Evolutionary conservation across 2,888 invertebrate species (phyloP).

Genomic region (Stenotaenia linearis): DNA sequence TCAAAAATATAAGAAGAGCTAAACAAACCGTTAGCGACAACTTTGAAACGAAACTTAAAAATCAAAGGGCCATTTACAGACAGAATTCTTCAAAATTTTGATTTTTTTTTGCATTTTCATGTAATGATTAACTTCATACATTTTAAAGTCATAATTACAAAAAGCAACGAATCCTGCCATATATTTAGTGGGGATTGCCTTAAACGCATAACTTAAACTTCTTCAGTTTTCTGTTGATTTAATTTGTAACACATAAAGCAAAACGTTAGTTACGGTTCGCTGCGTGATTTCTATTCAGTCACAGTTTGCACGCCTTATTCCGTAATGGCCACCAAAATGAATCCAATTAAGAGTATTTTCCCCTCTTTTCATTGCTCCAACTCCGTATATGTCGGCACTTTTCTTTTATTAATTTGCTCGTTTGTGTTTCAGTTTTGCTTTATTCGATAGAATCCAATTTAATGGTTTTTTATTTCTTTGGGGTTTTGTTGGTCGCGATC

Average conservation of each 20-base stretch:
- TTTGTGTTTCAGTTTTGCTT: neutral
- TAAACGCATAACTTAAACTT: neutral
- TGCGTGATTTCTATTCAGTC: neutral
- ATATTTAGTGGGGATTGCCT: neutral
- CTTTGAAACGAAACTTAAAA: too few relatives aligned
- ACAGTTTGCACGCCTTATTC: neutral
- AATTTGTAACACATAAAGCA: neutral
- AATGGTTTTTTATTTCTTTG: neutral
- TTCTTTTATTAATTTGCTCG: neutral
- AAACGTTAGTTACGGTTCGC: neutral
- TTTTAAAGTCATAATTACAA: too few relatives aligned
- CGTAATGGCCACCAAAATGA: neutral
- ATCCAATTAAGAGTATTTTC: neutral
- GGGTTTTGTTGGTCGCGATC: neutral
- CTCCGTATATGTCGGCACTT: neutral
- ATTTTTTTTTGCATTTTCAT: too few relatives aligned
- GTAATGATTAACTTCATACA: too few relatives aligned
- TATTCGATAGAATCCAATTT: constrained; percentile 12
- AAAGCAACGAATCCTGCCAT: too few relatives aligned
- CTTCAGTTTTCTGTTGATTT: neutral
- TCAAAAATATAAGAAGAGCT: too few relatives aligned
- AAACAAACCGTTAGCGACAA: too few relatives aligned
- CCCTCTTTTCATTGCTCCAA: neutral
- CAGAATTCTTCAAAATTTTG: too few relatives aligned
- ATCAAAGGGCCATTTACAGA: too few relatives aligned